Evolutionary conservation across 2,888 invertebrate species (phyloP).

Genomic region (Germaria angustata): DNA sequence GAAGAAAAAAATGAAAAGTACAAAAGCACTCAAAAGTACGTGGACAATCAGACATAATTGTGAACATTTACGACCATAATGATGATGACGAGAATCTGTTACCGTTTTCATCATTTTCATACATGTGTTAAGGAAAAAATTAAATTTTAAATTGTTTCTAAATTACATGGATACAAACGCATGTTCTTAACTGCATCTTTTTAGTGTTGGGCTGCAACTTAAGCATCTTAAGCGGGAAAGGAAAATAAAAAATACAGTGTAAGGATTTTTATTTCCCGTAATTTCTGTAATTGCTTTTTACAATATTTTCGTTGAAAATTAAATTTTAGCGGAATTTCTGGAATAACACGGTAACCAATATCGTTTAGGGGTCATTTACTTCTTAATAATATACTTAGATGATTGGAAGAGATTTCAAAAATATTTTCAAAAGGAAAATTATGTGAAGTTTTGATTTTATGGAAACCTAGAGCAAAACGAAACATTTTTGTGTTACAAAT

Average conservation of each 20-base stretch:
- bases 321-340: neutral
- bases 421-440: too few relatives aligned
- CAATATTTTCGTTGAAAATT: conserved; percentile 22
- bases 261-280: conserved; percentile 73
- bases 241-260: conserved; percentile 72
- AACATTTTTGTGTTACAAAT: too few relatives aligned
- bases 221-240: conserved; percentile 51
- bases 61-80: conserved; percentile 13
- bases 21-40: conserved; percentile 17
- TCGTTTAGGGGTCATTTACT: neutral
- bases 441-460: too few relatives aligned
- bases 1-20: neutral
- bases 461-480: too few relatives aligned
- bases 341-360: neutral
- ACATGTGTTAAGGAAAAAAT: conserved; percentile 63
- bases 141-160: conserved; percentile 61
- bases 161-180: conserved; percentile 69
- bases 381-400: neutral
- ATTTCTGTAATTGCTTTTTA: conserved; percentile 78
- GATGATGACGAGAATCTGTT: conserved; percentile 5
- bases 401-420: neutral
- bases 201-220: conserved; percentile 11
- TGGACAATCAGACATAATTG: conserved; percentile 44
- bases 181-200: conserved; percentile 8
- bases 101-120: conserved; percentile 18